Evolutionary conservation across 2,113 vertebrate species (phyloP).

Genomic region (Genyomyrus donnyi): DNA sequence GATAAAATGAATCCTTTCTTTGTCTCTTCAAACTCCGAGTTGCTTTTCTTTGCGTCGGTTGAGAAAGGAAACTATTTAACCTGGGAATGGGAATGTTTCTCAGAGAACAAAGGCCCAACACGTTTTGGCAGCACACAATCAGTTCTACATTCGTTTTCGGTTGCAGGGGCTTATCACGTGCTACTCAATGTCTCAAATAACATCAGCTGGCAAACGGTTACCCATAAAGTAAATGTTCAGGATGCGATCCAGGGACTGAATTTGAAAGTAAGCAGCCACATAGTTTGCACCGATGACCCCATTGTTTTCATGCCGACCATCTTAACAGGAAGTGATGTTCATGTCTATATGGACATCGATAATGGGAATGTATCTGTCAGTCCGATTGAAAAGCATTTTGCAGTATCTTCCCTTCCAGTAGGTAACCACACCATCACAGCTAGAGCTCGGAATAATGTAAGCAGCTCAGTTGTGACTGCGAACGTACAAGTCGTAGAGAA

Average conservation of each 20-base stretch:
- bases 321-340: constrained; percentile 51
- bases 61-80: constrained; percentile 44
- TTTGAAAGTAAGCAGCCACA: constrained; percentile 38
- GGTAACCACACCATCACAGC: constrained; percentile 47
- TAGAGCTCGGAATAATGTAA: constrained; percentile 55
- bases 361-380: constrained; percentile 29
- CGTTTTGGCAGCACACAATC: constrained; percentile 30
- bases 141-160: constrained; percentile 41
- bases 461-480: constrained; percentile 31
- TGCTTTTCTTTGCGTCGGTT: constrained; percentile 39
- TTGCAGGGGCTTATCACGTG: constrained; percentile 46
- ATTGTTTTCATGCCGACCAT: constrained; percentile 45
- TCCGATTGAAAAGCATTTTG: constrained; percentile 27
- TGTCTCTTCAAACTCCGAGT: constrained; percentile 27
- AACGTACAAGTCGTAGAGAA: constrained; percentile 46
- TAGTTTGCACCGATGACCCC: constrained; percentile 42
- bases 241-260: constrained; percentile 50
- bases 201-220: constrained; percentile 53
- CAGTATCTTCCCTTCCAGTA: constrained; percentile 40
- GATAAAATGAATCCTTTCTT: constrained; percentile 41
- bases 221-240: constrained; percentile 45
- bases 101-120: background rate
- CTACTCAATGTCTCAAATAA: constrained; percentile 58
- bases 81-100: constrained; percentile 55
- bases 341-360: constrained; percentile 45